phyloP scores from a whole-genome alignment of 92 coral and sea anemone species.

The Phymanthus crucifer region DNA sequence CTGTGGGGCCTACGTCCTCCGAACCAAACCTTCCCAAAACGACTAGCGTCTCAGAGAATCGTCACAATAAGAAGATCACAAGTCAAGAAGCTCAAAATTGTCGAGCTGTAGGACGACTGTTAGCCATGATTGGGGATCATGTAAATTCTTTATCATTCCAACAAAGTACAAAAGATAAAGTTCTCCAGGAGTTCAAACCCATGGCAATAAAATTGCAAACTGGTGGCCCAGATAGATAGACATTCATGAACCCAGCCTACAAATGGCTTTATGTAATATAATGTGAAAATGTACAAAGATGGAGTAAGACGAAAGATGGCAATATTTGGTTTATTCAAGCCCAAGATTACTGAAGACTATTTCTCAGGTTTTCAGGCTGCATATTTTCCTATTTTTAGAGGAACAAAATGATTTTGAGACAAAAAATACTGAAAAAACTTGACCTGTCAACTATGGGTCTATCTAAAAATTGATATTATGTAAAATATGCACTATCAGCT shows the following conservation, averaged over 20 bases:
- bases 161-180: background rate
- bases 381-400: conserved; percentile 1
- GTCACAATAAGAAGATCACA: conserved; percentile 42
- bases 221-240: background rate
- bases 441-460: background rate
- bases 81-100: conserved; percentile 49
- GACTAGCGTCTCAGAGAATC: conserved; percentile 29
- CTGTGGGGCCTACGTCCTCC: conserved; percentile 28
- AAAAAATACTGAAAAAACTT: background rate
- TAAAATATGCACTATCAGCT: conserved; percentile 51
- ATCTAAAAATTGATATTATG: conserved; percentile 5
- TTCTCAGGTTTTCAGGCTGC: background rate
- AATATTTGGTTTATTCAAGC: conserved; percentile 6
- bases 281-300: background rate
- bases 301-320: background rate
- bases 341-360: background rate
- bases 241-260: background rate
- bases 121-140: conserved; percentile 85
- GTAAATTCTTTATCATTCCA: conserved; percentile 39
- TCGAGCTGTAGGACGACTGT: conserved; percentile 68
- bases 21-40: conserved; percentile 21
- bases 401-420: background rate
- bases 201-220: conserved; percentile 3
- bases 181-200: background rate
- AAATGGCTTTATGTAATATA: background rate